Percentiles rank a stretch among this genome's conserved stretches.
Evolutionary conservation across 2,797 vertebrate genomes (phyloP).

Genomic region (Agapornis canus): DNA sequence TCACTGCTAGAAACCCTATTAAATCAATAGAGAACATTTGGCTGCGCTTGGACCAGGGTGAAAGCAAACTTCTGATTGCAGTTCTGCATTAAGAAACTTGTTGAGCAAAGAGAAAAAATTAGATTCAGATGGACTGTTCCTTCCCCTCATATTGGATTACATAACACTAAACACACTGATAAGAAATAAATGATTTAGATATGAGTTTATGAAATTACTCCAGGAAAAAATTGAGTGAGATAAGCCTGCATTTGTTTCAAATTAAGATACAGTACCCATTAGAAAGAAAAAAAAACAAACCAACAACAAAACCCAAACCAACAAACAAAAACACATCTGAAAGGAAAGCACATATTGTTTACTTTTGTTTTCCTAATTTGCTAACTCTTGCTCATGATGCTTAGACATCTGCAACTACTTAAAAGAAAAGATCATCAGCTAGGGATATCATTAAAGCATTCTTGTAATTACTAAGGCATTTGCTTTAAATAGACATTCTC

Average conservation of each 20-base stretch:
- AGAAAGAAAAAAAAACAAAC: background rate
- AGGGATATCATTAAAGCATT: conserved; percentile 66
- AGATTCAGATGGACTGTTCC: conserved; percentile 21
- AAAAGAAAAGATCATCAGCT: conserved; percentile 64
- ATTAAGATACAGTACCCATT: background rate
- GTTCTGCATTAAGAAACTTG: background rate
- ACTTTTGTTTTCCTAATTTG: conserved; percentile 20
- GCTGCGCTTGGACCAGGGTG: background rate
- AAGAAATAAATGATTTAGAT: background rate
- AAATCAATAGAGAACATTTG: background rate
- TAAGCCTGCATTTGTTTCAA: conserved; percentile 53
- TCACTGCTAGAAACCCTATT: background rate
- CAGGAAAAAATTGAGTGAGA: conserved; percentile 26
- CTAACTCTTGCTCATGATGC: background rate
- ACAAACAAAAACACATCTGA: conserved; percentile 28
- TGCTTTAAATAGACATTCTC: conserved; percentile 55
- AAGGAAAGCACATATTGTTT: conserved; percentile 32
- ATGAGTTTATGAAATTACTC: conserved; percentile 14
- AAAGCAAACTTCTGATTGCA: background rate
- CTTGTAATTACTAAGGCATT: conserved; percentile 59
- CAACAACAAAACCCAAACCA: background rate
- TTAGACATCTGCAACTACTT: conserved; percentile 73
- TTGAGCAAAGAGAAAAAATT: background rate
- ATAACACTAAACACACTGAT: conserved; percentile 47
- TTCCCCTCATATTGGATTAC: conserved; percentile 54